These are phyloP conservation scores for Maniola jurtina DNA, from an alignment of 1,140 invertebrate species.

Conservation along the genomic window DNA sequence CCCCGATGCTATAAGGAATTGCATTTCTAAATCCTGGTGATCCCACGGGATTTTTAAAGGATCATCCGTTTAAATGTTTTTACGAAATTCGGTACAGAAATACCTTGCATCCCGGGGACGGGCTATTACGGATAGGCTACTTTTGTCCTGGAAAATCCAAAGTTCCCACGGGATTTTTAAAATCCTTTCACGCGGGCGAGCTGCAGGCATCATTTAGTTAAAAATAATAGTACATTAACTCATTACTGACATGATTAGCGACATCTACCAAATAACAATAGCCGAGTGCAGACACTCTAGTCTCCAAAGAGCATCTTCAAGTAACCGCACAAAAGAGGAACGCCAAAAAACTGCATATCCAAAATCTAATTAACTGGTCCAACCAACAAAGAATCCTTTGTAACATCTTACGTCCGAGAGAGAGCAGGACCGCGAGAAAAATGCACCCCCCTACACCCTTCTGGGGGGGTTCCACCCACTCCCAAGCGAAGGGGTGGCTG, in stretches of 20 bases:
- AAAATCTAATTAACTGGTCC: slow-evolving; percentile 70
- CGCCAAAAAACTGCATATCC: slow-evolving; percentile 56
- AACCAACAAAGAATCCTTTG: slow-evolving; percentile 72
- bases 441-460: slow-evolving; percentile 45
- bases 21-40: too few species aligned
- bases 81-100: too few species aligned
- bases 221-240: too few species aligned
- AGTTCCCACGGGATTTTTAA: too few species aligned
- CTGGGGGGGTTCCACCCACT: slow-evolving; percentile 36
- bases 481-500: slow-evolving; percentile 59
- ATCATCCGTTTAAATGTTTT: too few species aligned
- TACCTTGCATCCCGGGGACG: too few species aligned
- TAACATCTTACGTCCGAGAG: slow-evolving; percentile 69
- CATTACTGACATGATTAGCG: slow-evolving; percentile 2
- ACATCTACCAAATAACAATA: not conserved
- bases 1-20: too few species aligned
- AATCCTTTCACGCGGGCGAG: too few species aligned
- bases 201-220: too few species aligned
- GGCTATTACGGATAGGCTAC: too few species aligned
- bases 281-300: not conserved
- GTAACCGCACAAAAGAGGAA: slow-evolving; percentile 20
- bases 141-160: too few species aligned
- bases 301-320: slow-evolving; percentile 9
- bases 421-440: slow-evolving; percentile 64
- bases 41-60: too few species aligned